A percentile compares a stretch with the other conserved stretches of the same genome.
These are phyloP conservation scores for Macquaria ambigua DNA, from an alignment of 2,113 vertebrate genomes.

Conservation along the genomic window DNA sequence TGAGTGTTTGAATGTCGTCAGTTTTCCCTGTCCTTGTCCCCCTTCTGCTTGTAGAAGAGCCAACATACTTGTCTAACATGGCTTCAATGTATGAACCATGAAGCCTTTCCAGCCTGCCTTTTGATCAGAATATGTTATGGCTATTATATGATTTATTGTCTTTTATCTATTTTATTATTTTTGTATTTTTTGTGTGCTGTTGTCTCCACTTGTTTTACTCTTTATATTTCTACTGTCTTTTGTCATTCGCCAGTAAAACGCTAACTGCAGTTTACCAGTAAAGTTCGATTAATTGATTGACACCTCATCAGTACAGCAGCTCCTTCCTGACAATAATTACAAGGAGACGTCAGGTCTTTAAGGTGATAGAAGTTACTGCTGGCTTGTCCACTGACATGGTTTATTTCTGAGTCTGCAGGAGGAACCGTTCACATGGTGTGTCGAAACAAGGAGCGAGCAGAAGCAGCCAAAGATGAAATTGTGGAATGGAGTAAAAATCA, in stretches of 20 bases:
- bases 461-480: slow-evolving; percentile 86
- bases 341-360: background rate
- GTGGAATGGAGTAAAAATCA: slow-evolving; percentile 83
- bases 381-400: background rate
- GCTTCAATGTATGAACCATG: background rate
- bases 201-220: too few relatives aligned
- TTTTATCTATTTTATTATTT: too few relatives aligned
- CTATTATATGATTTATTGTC: too few relatives aligned
- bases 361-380: slow-evolving; percentile 55
- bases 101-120: too few relatives aligned
- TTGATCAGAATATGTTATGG: too few relatives aligned
- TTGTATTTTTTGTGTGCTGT: too few relatives aligned
- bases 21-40: background rate
- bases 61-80: background rate
- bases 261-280: background rate
- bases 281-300: background rate
- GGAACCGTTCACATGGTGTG: slow-evolving; percentile 91
- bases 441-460: slow-evolving; percentile 82
- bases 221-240: too few relatives aligned
- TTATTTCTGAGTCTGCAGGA: slow-evolving; percentile 77
- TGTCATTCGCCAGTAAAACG: too few relatives aligned
- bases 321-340: background rate
- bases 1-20: slow-evolving; percentile 28
- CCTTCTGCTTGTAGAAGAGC: background rate
- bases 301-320: too few relatives aligned